A percentile compares a stretch with the other conserved stretches of the same genome.
Evolutionary conservation across 2,888 invertebrate species (phyloP).

Genomic region (Eristalis tenax): DNA sequence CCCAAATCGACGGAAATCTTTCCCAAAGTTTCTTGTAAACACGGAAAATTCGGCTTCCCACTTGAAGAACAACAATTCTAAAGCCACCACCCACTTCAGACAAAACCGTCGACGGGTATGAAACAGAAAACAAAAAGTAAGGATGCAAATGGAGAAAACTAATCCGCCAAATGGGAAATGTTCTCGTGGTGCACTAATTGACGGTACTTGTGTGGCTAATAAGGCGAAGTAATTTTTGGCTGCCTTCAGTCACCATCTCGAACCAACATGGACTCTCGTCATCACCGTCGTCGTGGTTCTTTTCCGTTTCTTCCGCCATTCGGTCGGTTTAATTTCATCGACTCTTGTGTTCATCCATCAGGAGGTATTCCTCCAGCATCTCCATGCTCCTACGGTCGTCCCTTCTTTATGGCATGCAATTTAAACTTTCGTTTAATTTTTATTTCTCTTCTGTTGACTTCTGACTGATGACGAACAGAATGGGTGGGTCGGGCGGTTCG

Average conservation of each 20-base stretch:
- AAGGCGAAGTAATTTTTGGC: constrained; percentile 56
- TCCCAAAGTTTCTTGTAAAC: constrained; percentile 32
- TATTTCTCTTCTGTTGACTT: constrained; percentile 60
- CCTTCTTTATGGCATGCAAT: constrained; percentile 66
- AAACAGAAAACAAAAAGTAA: constrained; percentile 18
- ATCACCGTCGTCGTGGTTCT: neutral
- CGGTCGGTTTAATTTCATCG: constrained; percentile 51
- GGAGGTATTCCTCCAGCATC: constrained; percentile 32
- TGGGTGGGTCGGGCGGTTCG: neutral
- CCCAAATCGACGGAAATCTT: neutral
- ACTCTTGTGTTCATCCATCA: constrained; percentile 47
- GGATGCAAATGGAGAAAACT: constrained; percentile 61
- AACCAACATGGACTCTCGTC: neutral
- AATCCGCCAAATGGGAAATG: constrained; percentile 55
- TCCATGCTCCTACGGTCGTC: neutral
- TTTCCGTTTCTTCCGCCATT: constrained; percentile 26
- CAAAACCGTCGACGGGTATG: neutral
- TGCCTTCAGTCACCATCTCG: neutral
- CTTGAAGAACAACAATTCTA: constrained; percentile 33
- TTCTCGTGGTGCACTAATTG: constrained; percentile 67
- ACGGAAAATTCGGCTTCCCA: constrained; percentile 51
- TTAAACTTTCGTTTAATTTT: constrained; percentile 68
- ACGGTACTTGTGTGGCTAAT: constrained; percentile 65
- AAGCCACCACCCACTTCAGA: neutral
- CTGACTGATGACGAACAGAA: constrained; percentile 27